Conservation (phyloP, 2,797 vertebrate genomes). For the Arnoldichthys spilopterus region DNA sequence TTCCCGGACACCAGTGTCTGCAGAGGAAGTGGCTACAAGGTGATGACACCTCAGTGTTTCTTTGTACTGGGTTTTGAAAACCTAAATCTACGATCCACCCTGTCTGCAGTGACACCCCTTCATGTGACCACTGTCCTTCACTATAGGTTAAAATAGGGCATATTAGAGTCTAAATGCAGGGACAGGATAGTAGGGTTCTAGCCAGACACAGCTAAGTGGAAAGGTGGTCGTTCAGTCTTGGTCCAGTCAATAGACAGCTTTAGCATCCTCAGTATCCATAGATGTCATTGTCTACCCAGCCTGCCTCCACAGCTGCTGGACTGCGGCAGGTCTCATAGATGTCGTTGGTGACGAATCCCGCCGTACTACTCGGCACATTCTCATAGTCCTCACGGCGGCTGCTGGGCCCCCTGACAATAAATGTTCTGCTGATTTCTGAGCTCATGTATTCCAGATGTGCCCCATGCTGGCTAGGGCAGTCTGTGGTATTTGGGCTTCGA, state of each 20-base stretch:
- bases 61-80: constrained; percentile 38
- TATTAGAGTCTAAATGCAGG: constrained; percentile 18
- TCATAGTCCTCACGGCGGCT: constrained; percentile 78
- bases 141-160: neutral
- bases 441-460: constrained; percentile 77
- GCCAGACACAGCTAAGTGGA: neutral
- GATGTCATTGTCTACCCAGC: constrained; percentile 90
- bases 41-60: constrained; percentile 55
- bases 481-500: constrained; percentile 77
- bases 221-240: neutral
- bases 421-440: constrained; percentile 77
- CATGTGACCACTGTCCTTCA: constrained; percentile 21
- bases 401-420: constrained; percentile 61
- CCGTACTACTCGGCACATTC: constrained; percentile 71
- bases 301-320: constrained; percentile 67
- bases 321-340: constrained; percentile 87
- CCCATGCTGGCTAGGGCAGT: constrained; percentile 80
- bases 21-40: constrained; percentile 69
- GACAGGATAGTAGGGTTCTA: constrained; percentile 4
- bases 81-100: neutral
- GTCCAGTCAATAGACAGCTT: neutral
- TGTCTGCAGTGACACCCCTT: neutral
- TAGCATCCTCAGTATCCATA: constrained; percentile 71
- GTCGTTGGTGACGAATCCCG: constrained; percentile 92
- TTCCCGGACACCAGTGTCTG: constrained; percentile 68